Evolutionary conservation across 2,797 vertebrate genomes (phyloP), one percentile per base, ranked within the genome.

Genomic region (Argyrosomus regius): DNA sequence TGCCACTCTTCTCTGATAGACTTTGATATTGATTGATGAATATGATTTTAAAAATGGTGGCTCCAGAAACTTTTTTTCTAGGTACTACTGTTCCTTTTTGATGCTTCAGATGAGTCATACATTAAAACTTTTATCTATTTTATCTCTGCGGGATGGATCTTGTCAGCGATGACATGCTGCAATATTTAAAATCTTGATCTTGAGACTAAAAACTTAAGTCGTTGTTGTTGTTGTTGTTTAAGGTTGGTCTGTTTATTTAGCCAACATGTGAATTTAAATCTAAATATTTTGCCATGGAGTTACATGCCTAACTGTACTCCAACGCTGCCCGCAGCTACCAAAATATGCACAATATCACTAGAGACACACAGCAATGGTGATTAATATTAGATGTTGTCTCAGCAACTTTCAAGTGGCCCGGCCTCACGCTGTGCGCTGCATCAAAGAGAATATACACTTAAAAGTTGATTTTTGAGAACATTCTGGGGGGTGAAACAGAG

Each of bases 401-500:
- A 77, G 92, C 89, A 88, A 80, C 85, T 92, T 94, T 88, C 87
- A 90, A 91, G 82, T 84, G 86, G 79, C 87, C 82, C 62, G 31
- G 74, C 81, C 71, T 89, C 93, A 81, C 1, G 88, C 94, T 92
- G 94, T 8, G 92, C 4, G 68, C 65, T 1, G 89, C 95, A 94
- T 94, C 94, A 96, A 93, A 95, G 90, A 89, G 93, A 94, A 94
- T 93, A 83, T 52, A 67, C 83, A 89, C 89, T 93, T 92, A 83
- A 90, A 92, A 92, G 91, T 84, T 57, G 86, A 92, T 93, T 90
- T 90, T 82, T 63, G 52, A 72, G 81, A 85, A 73, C 63, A 75
- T 86, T 89, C 87, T 84, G 53, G 82, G 86, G 84, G 86, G 80
- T 71, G 76, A 87, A 87, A 88, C 78, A 90, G 86, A 79, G 81